These are phyloP conservation scores for Cebuella pygmaea DNA, from an alignment of 2,797 vertebrate genomes.

Conservation along the genomic window DNA sequence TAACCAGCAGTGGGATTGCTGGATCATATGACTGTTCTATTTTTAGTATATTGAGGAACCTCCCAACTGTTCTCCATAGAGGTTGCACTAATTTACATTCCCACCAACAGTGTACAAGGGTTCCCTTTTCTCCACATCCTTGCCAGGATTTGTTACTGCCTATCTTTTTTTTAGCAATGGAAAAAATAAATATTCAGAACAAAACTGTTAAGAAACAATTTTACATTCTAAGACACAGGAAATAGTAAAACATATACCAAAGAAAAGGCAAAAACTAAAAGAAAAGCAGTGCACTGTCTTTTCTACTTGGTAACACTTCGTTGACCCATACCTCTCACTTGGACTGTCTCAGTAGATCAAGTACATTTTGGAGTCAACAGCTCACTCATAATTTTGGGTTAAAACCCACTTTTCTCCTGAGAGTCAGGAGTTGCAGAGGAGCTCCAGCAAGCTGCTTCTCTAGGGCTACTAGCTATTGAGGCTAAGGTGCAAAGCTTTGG, in stretches of 20 bases:
- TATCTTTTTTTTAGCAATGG: constrained; percentile 57
- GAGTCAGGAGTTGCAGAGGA: not conserved
- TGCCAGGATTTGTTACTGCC: not conserved
- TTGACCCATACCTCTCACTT: constrained; percentile 33
- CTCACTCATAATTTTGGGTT: constrained; percentile 28
- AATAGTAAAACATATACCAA: constrained; percentile 71
- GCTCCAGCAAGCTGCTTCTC: not conserved
- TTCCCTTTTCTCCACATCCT: not conserved
- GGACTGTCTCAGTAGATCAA: constrained; percentile 33
- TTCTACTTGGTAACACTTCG: constrained; percentile 57
- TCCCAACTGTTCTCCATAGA: not conserved
- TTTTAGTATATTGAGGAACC: not conserved
- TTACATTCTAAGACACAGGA: constrained; percentile 76
- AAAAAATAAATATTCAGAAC: constrained; percentile 82
- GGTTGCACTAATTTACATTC: not conserved
- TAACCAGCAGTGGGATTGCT: not conserved
- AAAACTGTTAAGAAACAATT: constrained; percentile 74
- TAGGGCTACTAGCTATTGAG: constrained; percentile 22
- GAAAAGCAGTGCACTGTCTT: constrained; percentile 57
- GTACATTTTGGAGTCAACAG: constrained; percentile 42
- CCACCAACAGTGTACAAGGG: not conserved
- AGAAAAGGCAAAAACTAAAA: constrained; percentile 51
- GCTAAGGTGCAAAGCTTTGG: constrained; percentile 56
- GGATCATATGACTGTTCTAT: not conserved
- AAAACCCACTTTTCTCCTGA: constrained; percentile 19